Evolutionary conservation across 2,113 vertebrate genomes (phyloP).

Genomic region (Pygoscelis adeliae): DNA sequence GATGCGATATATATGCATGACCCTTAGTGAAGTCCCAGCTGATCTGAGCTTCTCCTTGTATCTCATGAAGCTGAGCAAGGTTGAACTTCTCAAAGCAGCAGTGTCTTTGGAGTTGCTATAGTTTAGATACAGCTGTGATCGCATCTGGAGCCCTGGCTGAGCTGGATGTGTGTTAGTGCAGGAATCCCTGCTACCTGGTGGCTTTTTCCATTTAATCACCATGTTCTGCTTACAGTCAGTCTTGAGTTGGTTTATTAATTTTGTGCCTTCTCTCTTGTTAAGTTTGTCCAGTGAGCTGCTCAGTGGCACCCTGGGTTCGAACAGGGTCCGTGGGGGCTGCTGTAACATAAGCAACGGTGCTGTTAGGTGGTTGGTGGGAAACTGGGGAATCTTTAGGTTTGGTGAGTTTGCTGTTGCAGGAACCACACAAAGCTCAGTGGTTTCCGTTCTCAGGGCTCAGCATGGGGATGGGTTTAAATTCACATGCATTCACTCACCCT

Average conservation of each 20-base stretch:
- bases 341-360: rapidly evolving
- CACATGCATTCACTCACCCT: not conserved
- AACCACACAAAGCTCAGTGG: not conserved
- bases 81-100: not conserved
- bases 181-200: not conserved
- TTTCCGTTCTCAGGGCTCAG: not conserved
- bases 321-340: not conserved
- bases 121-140: not conserved
- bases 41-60: not conserved
- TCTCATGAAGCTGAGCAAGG: not conserved
- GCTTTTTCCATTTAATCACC: not conserved
- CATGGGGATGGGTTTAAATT: not conserved
- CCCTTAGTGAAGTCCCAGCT: not conserved
- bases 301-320: not conserved
- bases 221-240: not conserved
- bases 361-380: not conserved
- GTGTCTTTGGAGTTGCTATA: not conserved
- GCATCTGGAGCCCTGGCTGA: not conserved
- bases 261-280: not conserved
- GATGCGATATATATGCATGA: rapidly evolving
- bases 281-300: not conserved
- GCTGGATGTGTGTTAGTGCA: not conserved
- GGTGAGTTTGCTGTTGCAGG: not conserved
- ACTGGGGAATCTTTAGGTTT: not conserved
- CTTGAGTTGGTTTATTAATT: not conserved